Evolutionary conservation across 2,888 invertebrate species (phyloP), one percentile per base, ranked within the genome.

Genomic region (Erebia palarica): DNA sequence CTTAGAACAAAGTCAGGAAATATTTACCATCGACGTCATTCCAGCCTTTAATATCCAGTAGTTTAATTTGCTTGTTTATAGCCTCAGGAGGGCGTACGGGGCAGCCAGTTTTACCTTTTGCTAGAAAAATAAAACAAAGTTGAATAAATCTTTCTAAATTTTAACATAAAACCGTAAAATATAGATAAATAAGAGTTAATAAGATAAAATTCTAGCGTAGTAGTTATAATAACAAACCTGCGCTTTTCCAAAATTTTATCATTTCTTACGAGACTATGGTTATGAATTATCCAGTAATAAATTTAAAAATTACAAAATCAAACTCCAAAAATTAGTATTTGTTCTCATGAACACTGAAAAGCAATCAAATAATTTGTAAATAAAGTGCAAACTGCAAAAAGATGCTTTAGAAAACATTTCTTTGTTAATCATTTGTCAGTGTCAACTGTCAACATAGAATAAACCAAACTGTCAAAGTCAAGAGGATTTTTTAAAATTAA

Each of bases 181-280:
- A 16, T 18, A 61, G 55, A 4, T 27, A 27, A 27, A 4, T 27
- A 3, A 3, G 3, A 27, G 27, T 3, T 27, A 27, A 27, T 27
- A 27, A 27, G 27, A 3, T 27, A 27, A 27, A 27, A 27, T 27
- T 27, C 27, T 27, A 27, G 3, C 27, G 13, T 18, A 55, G 8
- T 3, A 44, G 13, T 42, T 53, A 4, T 16, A 18, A 63, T 21
- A 67, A 73, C 71, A 80, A 94, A 95, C 95, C 95, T 92, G 95
- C 93, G 90, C 95, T 96, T 90, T 95, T 96, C 96, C 96, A 96
- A 92, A 96, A 96, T 89, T 96, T 95, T 86, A 96, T 94, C 96
- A 96, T 96, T 89, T 92, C 94, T 71, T 73, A 75, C 18, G 58
- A 65, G 65, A 74, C 60, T 67, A 60, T 27, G 42, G 27, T 67